Evolutionary conservation across 2,888 invertebrate species (phyloP).

Genomic region (Smittia aterrima): DNA sequence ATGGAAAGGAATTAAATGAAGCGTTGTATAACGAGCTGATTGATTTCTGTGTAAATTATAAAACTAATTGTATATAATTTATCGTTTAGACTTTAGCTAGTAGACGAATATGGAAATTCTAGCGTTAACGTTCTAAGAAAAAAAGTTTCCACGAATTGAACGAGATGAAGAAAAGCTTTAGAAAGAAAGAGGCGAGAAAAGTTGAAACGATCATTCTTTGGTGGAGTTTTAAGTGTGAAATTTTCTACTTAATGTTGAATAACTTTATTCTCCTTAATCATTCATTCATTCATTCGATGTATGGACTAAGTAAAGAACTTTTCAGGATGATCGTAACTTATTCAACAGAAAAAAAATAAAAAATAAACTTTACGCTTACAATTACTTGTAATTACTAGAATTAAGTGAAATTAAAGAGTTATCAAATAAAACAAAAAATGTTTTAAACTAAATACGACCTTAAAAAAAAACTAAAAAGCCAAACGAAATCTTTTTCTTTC

Average conservation of each 20-base stretch:
- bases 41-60: constrained; percentile 3
- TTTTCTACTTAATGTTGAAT: neutral
- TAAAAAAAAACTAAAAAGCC: neutral
- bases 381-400: constrained; percentile 24
- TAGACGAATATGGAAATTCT: constrained; percentile 19
- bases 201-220: neutral
- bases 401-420: constrained; percentile 1
- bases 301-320: neutral
- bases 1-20: neutral
- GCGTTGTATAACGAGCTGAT: neutral
- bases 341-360: constrained; percentile 4
- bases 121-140: neutral
- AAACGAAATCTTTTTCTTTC: too few species aligned
- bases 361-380: constrained; percentile 35
- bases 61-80: neutral
- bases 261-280: neutral
- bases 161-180: constrained; percentile 18
- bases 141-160: neutral
- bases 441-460: neutral
- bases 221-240: neutral
- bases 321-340: constrained; percentile 35
- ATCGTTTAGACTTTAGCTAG: neutral
- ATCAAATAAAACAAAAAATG: neutral
- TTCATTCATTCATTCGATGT: neutral
- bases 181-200: neutral